Evolutionary conservation across 2,888 invertebrate species (phyloP), one percentile per base, ranked within the genome.

Genomic region (Thereva unica): DNA sequence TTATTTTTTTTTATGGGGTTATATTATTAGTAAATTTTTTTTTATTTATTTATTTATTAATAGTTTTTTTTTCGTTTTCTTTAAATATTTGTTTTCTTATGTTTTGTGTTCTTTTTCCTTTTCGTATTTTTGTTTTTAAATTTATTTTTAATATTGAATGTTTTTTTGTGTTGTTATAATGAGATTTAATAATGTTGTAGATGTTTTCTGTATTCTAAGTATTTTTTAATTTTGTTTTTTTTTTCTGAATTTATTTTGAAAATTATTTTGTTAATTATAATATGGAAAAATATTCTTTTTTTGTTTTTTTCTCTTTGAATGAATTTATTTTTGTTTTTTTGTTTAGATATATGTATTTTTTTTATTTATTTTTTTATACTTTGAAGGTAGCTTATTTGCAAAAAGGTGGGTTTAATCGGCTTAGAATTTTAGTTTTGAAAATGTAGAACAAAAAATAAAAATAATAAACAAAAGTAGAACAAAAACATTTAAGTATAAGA

Each of bases 1-100:
- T 61, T 61, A 50, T 61, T 61, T 59, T 23, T 23, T 23, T 45
- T 50, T 45, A 61, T 49, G 61, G 61, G 61, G 49, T 61, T 61
- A 50, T 41, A 23, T 23, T 50, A 50, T 34, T 38, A 61, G 47
- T 49, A 44, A 37, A 44, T 57, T 41, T 61, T 44, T 57, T 57
- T 12, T 44, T n/a, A n/a, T n/a, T 57, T 61, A 61, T 50, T 61
- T 53, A 7, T n/a, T n/a, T n/a, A n/a, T n/a, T n/a, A n/a, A n/a
- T n/a, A n/a, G n/a, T 5, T 47, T 47, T 4, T 47, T 47, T n/a
- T n/a, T n/a, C n/a, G n/a, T n/a, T n/a, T 50, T 37, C 38, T 53
- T 53, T 53, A 10, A 38, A 53, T 61, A 23, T 44, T 61, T 61
- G 40, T 45, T 61, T 61, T 49, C 34, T 50, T 40, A 61, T 50